A percentile compares a stretch with the other conserved stretches of the same genome.
Conservation (phyloP, 2,888 invertebrate genomes). For the Ichneumon xanthorius region DNA sequence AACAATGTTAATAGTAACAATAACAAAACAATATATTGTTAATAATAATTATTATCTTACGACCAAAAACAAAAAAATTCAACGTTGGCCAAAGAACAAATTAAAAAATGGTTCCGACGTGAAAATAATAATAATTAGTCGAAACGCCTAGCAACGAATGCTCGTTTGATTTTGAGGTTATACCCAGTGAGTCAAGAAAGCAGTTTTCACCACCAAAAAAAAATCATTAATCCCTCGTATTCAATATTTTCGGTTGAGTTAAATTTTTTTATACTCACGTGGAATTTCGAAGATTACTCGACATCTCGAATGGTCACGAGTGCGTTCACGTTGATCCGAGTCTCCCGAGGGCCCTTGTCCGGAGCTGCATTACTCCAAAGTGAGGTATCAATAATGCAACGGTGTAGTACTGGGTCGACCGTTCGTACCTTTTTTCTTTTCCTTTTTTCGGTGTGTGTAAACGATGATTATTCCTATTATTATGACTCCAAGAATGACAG, state of each 20-base stretch:
- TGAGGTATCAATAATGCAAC: conserved; percentile 11
- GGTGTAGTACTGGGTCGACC: not conserved
- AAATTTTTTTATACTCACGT: conserved; percentile 37
- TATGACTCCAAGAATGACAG: not conserved
- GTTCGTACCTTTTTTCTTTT: not conserved
- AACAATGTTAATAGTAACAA: not conserved
- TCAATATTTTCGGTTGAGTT: not conserved
- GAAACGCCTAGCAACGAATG: conserved; percentile 38
- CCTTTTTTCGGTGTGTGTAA: not conserved
- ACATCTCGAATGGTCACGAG: conserved; percentile 23
- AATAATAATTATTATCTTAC: not conserved
- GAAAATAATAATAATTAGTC: conserved; percentile 49
- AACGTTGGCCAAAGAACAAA: too few species aligned
- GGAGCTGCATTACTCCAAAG: conserved; percentile 28
- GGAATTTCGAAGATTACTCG: conserved; percentile 42
- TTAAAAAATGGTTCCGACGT: not conserved
- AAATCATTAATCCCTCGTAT: not conserved
- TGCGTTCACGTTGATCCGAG: conserved; percentile 30
- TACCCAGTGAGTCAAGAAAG: not conserved
- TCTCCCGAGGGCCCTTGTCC: conserved; percentile 12
- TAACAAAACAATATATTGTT: not conserved
- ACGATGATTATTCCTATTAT: conserved; percentile 6
- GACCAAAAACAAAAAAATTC: not conserved
- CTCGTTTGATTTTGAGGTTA: conserved; percentile 40
- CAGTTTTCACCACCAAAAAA: not conserved